Conservation (phyloP, 2,797 vertebrate genomes). For the Lepidocolaptes lacrymiger region DNA sequence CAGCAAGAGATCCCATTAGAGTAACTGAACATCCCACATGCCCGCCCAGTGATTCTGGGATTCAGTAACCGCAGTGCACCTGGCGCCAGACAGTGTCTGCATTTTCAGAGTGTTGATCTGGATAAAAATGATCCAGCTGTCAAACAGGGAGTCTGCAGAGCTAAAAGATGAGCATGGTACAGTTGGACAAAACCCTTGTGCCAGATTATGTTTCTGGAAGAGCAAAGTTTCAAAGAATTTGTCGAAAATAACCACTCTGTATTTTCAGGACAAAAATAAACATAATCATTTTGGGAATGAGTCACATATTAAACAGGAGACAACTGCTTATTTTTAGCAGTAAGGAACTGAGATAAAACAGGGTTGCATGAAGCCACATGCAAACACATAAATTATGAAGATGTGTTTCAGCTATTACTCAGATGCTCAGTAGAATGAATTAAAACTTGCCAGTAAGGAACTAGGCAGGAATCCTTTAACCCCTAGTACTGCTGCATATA, state of each 20-base stretch:
- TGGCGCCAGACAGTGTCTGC: conserved; percentile 16
- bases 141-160: background rate
- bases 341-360: background rate
- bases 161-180: background rate
- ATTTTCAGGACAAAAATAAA: background rate
- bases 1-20: background rate
- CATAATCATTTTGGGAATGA: background rate
- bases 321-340: background rate
- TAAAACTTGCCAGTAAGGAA: background rate
- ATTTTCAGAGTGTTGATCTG: conserved; percentile 25
- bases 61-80: background rate
- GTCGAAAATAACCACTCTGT: background rate
- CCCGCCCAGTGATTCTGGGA: background rate
- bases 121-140: conserved; percentile 15
- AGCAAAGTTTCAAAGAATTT: background rate
- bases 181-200: background rate
- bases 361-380: background rate
- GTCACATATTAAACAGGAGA: background rate
- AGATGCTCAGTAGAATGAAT: background rate
- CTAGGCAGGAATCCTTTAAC: background rate
- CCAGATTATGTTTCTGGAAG: background rate
- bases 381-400: conserved; percentile 14
- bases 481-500: background rate
- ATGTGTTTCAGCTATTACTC: background rate
- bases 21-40: background rate